Evolutionary conservation across 1,140 invertebrate genomes (phyloP), one percentile per base, ranked within the genome.

Genomic region (Pseudomyrmex sp.): DNA sequence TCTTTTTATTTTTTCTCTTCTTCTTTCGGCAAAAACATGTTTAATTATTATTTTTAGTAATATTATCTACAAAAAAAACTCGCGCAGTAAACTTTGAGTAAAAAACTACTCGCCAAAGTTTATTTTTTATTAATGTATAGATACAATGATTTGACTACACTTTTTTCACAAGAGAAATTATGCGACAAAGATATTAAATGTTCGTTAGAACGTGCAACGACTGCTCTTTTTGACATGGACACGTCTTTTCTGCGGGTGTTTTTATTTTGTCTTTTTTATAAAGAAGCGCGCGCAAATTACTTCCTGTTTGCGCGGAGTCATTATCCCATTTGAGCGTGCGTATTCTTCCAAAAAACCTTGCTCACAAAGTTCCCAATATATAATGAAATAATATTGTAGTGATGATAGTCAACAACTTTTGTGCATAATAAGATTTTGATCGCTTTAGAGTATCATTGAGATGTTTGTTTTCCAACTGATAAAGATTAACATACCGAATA

Each of bases 401-500:
- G 3, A 8, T 59, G 58, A 0, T 52, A 66, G 12, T 52, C 18
- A 59, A 62, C 5, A 35, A 35, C 35, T 35, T 79, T 58, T 70
- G 26, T n/a, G 35, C 26, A 48, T 20, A 35, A 26, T 79, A 59
- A 79, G 50, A 59, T 48, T 46, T 26, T 35, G 35, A 23, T 15
- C 44, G 35, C 48, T 3, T 59, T 35, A 35, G 35, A 35, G 5
- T 35, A 35, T 79, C 59, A 54, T 65, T 70, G 61, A 15, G 15
- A 10, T 35, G 44, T 20, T 52, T 7, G 15, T 70, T 46, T 61
- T 46, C 9, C 23, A 23, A 13, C 20, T 23, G 20, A 65, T 20
- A 23, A 58, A 69, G 63, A 85, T 86, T 82, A 86, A 56, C 63
- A 85, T 85, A 85, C 2, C 23, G 2, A 26, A 85, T 50, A 50